Evolutionary conservation across 2,888 invertebrate genomes (phyloP), one percentile per base, ranked within the genome.

Genomic region (Lasioglossum marginatum): DNA sequence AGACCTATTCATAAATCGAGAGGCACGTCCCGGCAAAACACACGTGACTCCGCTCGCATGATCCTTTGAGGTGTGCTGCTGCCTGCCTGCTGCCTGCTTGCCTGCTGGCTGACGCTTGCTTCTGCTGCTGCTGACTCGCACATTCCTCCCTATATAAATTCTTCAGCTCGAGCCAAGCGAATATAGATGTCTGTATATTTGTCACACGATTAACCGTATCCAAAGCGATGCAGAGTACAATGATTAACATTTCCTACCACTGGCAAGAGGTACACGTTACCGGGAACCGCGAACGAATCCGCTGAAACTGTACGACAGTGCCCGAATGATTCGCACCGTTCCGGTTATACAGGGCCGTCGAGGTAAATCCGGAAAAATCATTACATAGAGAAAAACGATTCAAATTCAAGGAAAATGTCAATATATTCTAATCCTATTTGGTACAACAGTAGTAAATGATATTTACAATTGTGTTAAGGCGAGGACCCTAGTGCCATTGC

Each of bases 71-170:
- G 76, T 80, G 78, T 83, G 82, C 79, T 31, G 40, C 14, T 27
- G 66, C 66, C 34, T n/a, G 12, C 3, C n/a, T 57, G n/a, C 23
- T 52, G 52, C n/a, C n/a, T 52, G 23, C 52, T 27, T 31, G 60
- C 52, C 60, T 72, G n/a, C 74, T 77, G 72, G 79, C 79, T 77
- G 86, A 85, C 82, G 79, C 86, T 85, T 81, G 82, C 79, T 8
- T 12, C 27, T 31, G 60, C 60, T 14, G 27, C 27, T 27, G 23
- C 72, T 68, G 86, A 81, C 74, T 82, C 81, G 79, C 80, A 8
- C 81, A 81, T 86, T 86, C 81, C 81, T 80, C 82, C 75, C 87
- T 87, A 84, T 87, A 87, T 84, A 78, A 87, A 87, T 87, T 87
- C 84, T 85, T 84, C 81, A 81, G 78, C 57, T 34, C 73, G 88